These are phyloP conservation scores for Cossypha dichroa DNA, from an alignment of 2,797 vertebrate species.

Conservation along the genomic window DNA sequence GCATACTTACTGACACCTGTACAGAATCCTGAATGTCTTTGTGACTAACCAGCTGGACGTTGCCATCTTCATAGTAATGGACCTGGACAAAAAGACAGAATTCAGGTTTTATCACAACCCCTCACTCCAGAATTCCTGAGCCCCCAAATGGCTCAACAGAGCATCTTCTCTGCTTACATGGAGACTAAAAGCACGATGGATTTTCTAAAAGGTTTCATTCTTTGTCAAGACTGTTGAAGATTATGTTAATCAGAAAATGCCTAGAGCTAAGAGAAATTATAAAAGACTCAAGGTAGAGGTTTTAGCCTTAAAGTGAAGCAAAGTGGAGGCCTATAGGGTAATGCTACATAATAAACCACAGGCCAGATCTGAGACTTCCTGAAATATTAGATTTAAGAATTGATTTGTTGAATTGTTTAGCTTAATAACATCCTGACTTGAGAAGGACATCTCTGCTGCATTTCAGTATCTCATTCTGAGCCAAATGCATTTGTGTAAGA, in stretches of 20 bases:
- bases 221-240: slow-evolving; percentile 44
- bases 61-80: slow-evolving; percentile 97
- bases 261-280: neutral
- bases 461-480: neutral
- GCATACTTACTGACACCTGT: slow-evolving; percentile 86
- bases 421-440: neutral
- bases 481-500: neutral
- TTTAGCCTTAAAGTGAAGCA: neutral
- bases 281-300: neutral
- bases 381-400: neutral
- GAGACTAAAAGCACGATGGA: slow-evolving; percentile 28
- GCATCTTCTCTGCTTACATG: neutral
- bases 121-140: neutral
- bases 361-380: neutral
- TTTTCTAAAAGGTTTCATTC: slow-evolving; percentile 42
- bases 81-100: slow-evolving; percentile 76
- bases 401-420: neutral
- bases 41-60: slow-evolving; percentile 95
- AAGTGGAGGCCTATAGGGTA: neutral
- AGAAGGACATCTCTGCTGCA: neutral
- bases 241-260: neutral
- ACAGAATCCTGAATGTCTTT: slow-evolving; percentile 91
- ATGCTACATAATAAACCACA: neutral
- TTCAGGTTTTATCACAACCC: neutral
- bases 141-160: neutral